Evolutionary conservation across 2,888 invertebrate genomes (phyloP), one percentile per base, ranked within the genome.

Genomic region (Hermodice carunculata): DNA sequence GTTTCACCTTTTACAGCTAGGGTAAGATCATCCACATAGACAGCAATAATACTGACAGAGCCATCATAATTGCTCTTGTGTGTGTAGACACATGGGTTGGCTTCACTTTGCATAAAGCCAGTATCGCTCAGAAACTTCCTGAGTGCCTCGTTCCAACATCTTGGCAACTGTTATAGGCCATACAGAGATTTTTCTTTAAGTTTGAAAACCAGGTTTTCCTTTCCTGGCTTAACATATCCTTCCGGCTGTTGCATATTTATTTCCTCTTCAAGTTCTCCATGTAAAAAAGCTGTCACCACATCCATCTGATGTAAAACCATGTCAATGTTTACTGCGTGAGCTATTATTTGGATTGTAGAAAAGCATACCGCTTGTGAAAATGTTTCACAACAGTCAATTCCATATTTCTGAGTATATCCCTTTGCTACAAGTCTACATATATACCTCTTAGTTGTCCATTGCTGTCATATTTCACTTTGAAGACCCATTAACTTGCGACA

Each of bases 231-330:
- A 67, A 76, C 70, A 51, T 61, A 76, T 32, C 66, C 64, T 28
- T 70, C 70, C 53, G n/a, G n/a, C n/a, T n/a, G n/a, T n/a, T n/a
- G n/a, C n/a, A n/a, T n/a, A n/a, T n/a, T n/a, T n/a, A n/a, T n/a
- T n/a, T n/a, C n/a, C n/a, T 73, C 71, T n/a, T 57, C 48, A 1
- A 76, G 22, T 3, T 46, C 48, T 5, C 74, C 72, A 53, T 77
- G 49, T 11, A 72, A 46, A 58, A 67, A 76, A 28, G 71, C 75
- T 34, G 74, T 73, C 6, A 58, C 58, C 1, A 69, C 70, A 64
- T 73, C 72, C 61, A 74, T 64, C 19, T 71, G 67, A 52, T 67
- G 64, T 8, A 75, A 54, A 11, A 59, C 24, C 48, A 56, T 44
- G 32, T 63, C 44, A 22, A 46, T 40, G 5, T 49, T 22, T 11